Evolutionary conservation across 2,113 vertebrate species (phyloP).

Genomic region (Saccopteryx leptura): DNA sequence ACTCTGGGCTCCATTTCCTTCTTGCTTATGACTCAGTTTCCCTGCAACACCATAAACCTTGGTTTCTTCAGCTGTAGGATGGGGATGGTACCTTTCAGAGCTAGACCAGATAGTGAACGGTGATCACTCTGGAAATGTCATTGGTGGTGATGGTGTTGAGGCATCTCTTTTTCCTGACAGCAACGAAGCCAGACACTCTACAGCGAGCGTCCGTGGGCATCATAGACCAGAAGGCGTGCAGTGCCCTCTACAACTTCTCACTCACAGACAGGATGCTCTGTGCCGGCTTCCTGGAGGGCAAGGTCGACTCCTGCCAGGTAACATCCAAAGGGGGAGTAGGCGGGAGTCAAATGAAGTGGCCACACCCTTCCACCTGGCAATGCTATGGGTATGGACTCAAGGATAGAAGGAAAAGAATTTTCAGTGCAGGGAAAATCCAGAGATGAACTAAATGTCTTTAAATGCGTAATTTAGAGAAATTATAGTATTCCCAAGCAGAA

Average conservation of each 20-base stretch:
- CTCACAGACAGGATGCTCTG: conserved; percentile 96
- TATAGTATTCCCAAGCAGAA: not conserved
- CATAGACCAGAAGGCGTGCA: conserved; percentile 94
- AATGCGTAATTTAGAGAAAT: not conserved
- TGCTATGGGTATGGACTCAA: not conserved
- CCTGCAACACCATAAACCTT: not conserved
- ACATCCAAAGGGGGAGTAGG: not conserved
- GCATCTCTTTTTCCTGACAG: conserved; percentile 67
- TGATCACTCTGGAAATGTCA: not conserved
- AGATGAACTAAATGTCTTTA: not conserved
- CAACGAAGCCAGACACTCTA: conserved; percentile 87
- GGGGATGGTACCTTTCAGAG: not conserved
- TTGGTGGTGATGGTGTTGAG: not conserved
- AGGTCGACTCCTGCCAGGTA: conserved; percentile 96
- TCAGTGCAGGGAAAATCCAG: not conserved
- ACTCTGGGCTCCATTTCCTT: not conserved
- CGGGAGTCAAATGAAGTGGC: rapidly evolving
- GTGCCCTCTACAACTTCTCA: conserved; percentile 92
- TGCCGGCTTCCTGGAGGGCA: conserved; percentile 96
- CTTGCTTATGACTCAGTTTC: not conserved
- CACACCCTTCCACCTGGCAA: not conserved
- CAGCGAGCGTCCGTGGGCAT: conserved; percentile 93
- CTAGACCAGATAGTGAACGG: rapidly evolving
- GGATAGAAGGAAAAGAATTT: not conserved
- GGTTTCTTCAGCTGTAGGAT: rapidly evolving